Conservation (phyloP, 2,888 invertebrate genomes). For the Julus scandinavius region DNA sequence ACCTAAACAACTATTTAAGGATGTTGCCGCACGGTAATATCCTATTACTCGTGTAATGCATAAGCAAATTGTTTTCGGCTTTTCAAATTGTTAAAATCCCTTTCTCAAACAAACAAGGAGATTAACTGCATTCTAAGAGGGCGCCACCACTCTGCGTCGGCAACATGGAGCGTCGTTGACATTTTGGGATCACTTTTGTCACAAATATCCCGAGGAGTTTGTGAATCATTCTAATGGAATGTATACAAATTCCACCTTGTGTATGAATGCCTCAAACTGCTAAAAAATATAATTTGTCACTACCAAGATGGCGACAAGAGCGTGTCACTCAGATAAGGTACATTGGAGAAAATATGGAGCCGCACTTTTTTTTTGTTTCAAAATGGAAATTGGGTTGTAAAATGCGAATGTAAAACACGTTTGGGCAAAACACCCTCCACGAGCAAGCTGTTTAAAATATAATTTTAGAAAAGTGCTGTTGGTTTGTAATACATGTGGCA, state of each 20-base stretch:
- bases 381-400: neutral
- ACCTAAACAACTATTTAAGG: conserved; percentile 2
- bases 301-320: neutral
- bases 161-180: too few relatives aligned
- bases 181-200: too few relatives aligned
- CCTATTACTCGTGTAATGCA: neutral
- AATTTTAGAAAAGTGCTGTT: conserved; percentile 39
- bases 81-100: neutral
- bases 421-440: neutral
- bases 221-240: too few relatives aligned
- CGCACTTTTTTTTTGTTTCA: neutral
- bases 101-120: neutral
- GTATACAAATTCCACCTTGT: too few relatives aligned
- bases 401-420: neutral
- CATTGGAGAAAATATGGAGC: too few relatives aligned
- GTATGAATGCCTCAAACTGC: too few relatives aligned
- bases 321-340: too few relatives aligned
- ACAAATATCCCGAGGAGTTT: too few relatives aligned
- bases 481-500: neutral
- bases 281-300: neutral
- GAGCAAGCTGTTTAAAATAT: conserved; percentile 31
- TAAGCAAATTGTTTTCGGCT: neutral
- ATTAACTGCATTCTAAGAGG: too few relatives aligned
- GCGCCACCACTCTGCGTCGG: too few relatives aligned
- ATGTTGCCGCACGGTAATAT: neutral